phyloP scores from a whole-genome alignment of 2,113 vertebrate species.

The Pollachius pollachius region DNA sequence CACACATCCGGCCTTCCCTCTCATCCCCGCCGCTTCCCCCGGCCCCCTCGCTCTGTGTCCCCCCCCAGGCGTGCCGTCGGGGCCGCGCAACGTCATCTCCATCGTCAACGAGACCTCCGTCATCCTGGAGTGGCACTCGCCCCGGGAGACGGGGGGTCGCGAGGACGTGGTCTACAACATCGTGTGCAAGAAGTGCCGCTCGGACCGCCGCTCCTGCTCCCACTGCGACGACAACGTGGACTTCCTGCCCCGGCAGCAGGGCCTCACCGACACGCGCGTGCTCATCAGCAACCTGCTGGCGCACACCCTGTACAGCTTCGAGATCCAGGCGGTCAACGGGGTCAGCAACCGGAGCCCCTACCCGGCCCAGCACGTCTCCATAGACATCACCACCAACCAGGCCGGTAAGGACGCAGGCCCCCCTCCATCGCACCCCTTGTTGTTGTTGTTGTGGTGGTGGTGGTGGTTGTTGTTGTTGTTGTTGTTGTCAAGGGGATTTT shows the following conservation, averaged over 20 bases:
- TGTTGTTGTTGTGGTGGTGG: slow-evolving; percentile 1
- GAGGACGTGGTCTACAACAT: slow-evolving; percentile 96
- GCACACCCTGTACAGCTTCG: slow-evolving; percentile 93
- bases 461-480: background rate
- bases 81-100: slow-evolving; percentile 94
- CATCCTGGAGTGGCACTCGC: slow-evolving; percentile 94
- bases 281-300: slow-evolving; percentile 96
- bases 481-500: background rate
- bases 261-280: slow-evolving; percentile 87
- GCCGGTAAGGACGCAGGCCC: slow-evolving; percentile 78
- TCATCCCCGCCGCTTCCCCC: background rate
- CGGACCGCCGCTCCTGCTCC: slow-evolving; percentile 87
- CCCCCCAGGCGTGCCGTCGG: slow-evolving; percentile 87
- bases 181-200: slow-evolving; percentile 92
- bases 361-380: slow-evolving; percentile 88
- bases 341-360: slow-evolving; percentile 96
- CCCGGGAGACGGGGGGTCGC: slow-evolving; percentile 88
- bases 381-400: slow-evolving; percentile 99
- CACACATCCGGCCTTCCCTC: background rate
- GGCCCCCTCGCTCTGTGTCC: background rate
- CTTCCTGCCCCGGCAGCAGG: slow-evolving; percentile 90
- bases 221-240: slow-evolving; percentile 97
- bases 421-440: background rate
- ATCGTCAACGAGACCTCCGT: slow-evolving; percentile 96
- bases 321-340: slow-evolving; percentile 95